Evolutionary conservation across 2,888 invertebrate genomes (phyloP), one percentile per base, ranked within the genome.

Genomic region (Apotomis betuletana): DNA sequence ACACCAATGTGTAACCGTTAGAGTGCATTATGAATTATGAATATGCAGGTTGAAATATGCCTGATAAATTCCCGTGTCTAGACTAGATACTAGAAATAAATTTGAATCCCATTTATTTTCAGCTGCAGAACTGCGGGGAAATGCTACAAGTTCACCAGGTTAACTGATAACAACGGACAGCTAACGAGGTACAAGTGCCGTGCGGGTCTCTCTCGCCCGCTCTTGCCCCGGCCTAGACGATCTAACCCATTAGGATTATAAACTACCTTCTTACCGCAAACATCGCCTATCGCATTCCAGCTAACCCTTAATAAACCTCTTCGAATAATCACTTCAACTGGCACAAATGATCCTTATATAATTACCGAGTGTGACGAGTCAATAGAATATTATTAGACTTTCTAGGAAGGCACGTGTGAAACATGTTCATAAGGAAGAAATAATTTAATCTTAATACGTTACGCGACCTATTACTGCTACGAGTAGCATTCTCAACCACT

Each of bases 141-240:
- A 64, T 59, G 46, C 69, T 67, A 68, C 67, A 54, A 82, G 83
- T 86, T 81, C 83, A 82, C 84, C 82, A 81, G 84, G 85, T 86
- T 77, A 86, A 75, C 74, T 76, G 84, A 85, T 85, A 72, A 88
- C 81, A 78, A 73, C 80, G 75, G 75, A 76, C 74, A 75, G 79
- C 82, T 87, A 87, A 86, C 86, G 84, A 87, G 85, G 75, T 81
- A 81, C 72, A 72, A 67, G 58, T 62, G 71, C 10, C 46, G 44
- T 36, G 44, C 51, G 10, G 46, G 59, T 4, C 36, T 38, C 27
- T 4, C 51, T 38, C 44, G 15, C 67, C 61, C 52, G 59, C 58
- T 44, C 15, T 51, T 52, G 27, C 60, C 27, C 52, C 61, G 44
- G 57, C 15, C 61, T 27, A 67, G 46, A 49, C 71, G 44, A 67